Evolutionary conservation across 2,888 invertebrate species (phyloP).

Genomic region (Cryptocheilus praepositus): DNA sequence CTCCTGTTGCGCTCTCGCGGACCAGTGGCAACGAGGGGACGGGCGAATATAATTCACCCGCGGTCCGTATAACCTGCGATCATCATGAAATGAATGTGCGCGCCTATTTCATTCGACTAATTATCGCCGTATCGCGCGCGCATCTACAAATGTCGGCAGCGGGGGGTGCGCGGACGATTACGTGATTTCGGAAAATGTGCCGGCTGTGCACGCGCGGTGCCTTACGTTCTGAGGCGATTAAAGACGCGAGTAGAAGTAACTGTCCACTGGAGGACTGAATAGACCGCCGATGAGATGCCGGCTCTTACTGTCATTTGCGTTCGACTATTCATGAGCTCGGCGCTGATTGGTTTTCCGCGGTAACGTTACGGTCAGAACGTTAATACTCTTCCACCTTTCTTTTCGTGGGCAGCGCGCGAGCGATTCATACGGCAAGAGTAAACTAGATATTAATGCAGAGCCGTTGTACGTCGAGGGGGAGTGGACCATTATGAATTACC

Average conservation of each 20-base stretch:
- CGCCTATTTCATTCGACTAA: constrained; percentile 33
- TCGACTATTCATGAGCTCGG: constrained; percentile 52
- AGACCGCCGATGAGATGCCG: too few relatives aligned
- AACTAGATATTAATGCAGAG: constrained; percentile 57
- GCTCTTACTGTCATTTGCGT: constrained; percentile 6
- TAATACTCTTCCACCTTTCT: constrained; percentile 13
- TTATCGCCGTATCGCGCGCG: not conserved
- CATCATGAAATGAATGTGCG: constrained; percentile 41
- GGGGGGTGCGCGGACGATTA: too few relatives aligned
- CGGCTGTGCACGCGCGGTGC: too few relatives aligned
- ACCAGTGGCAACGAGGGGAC: constrained; percentile 13
- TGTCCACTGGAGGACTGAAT: too few relatives aligned
- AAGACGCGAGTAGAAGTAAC: too few relatives aligned
- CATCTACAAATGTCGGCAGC: too few relatives aligned
- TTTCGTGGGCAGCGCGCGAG: constrained; percentile 13
- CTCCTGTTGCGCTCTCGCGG: not conserved
- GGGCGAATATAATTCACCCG: constrained; percentile 48
- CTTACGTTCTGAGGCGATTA: too few relatives aligned
- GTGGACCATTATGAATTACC: constrained; percentile 58
- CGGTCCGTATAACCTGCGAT: constrained; percentile 25
- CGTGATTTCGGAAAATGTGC: too few relatives aligned
- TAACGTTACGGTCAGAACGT: constrained; percentile 53
- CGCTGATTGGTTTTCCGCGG: constrained; percentile 48
- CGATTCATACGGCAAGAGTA: constrained; percentile 41
- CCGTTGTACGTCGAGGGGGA: constrained; percentile 52